phyloP scores from a whole-genome alignment of 2,113 vertebrate species.

The Aphyosemion australe region DNA sequence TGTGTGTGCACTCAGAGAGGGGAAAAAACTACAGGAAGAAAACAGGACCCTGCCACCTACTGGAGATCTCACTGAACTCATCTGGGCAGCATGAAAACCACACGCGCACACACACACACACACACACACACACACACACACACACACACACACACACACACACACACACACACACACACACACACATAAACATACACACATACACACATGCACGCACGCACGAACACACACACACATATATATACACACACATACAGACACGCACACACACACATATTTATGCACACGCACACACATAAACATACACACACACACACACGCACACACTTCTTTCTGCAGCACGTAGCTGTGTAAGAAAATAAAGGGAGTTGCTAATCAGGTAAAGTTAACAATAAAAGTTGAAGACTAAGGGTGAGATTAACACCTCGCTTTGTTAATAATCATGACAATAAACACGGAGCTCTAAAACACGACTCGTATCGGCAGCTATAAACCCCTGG shows the following conservation, averaged over 20 bases:
- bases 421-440: conserved; percentile 65
- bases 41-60: conserved; percentile 81
- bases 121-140: too few species aligned
- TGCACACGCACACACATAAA: too few species aligned
- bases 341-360: not conserved
- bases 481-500: conserved; percentile 66
- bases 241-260: too few species aligned
- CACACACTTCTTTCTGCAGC: too few species aligned
- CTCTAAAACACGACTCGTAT: conserved; percentile 52
- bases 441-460: conserved; percentile 66
- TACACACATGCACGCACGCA: too few species aligned
- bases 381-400: conserved; percentile 25
- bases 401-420: conserved; percentile 41
- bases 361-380: conserved; percentile 3
- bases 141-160: too few species aligned
- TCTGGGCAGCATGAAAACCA: conserved; percentile 4
- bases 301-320: too few species aligned
- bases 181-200: too few species aligned
- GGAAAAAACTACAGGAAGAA: conserved; percentile 22
- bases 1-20: conserved; percentile 42
- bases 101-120: too few species aligned
- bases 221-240: too few species aligned
- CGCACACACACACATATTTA: too few species aligned
- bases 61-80: conserved; percentile 69
- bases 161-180: too few species aligned